phyloP scores from a whole-genome alignment of 2,113 vertebrate genomes.

The Tiliqua scincoides region DNA sequence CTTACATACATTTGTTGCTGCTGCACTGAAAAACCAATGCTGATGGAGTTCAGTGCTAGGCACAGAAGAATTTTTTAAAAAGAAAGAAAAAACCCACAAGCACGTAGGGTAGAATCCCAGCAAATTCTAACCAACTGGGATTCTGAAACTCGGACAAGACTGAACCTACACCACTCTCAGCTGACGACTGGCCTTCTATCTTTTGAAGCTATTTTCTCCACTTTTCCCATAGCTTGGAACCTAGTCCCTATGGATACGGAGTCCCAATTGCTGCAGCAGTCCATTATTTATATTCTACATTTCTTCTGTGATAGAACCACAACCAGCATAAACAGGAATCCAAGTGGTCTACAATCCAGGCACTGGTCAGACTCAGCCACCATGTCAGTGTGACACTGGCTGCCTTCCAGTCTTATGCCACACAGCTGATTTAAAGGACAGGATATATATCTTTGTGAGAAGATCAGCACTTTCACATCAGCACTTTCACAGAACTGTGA shows the following conservation, averaged over 20 bases:
- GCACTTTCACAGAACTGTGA: neutral
- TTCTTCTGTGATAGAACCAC: no score
- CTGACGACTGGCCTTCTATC: neutral
- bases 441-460: no score
- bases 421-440: no score
- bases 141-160: neutral
- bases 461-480: no score
- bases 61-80: neutral
- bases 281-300: no score
- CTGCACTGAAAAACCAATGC: neutral
- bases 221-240: neutral
- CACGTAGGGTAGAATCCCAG: neutral
- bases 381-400: no score
- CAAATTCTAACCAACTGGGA: neutral
- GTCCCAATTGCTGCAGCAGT: neutral
- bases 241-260: no score
- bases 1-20: neutral
- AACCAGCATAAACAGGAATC: no score
- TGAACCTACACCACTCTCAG: neutral
- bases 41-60: neutral
- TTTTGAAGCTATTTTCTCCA: neutral
- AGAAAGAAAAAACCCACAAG: neutral
- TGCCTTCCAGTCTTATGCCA: no score
- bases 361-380: no score
- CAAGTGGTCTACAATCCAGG: no score